Evolutionary conservation across 2,888 invertebrate species (phyloP).

Genomic region (Neria commutata): DNA sequence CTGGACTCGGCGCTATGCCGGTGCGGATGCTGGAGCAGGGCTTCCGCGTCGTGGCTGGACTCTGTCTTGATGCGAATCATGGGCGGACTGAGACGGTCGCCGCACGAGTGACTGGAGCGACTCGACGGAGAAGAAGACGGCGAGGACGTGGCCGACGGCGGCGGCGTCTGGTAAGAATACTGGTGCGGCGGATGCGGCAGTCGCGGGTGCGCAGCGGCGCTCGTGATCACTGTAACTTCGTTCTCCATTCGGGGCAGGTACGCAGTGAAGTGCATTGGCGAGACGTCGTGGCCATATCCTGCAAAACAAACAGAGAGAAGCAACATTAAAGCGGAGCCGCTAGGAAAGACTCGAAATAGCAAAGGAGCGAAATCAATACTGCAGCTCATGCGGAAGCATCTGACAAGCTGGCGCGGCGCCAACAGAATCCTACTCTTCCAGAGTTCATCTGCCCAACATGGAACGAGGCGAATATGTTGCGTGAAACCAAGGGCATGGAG

Average conservation of each 20-base stretch:
- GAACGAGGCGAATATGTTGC: background rate
- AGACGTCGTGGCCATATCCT: slow-evolving; percentile 81
- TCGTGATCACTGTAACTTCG: slow-evolving; percentile 65
- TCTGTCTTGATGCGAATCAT: slow-evolving; percentile 57
- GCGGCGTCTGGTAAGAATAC: slow-evolving; percentile 57
- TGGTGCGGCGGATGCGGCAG: slow-evolving; percentile 37
- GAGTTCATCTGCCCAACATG: background rate
- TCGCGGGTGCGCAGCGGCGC: slow-evolving; percentile 13
- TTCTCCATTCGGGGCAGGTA: slow-evolving; percentile 71
- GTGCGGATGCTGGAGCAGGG: slow-evolving; percentile 19
- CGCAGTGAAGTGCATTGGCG: slow-evolving; percentile 77
- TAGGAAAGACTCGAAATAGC: background rate
- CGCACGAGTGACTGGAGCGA: slow-evolving; percentile 39
- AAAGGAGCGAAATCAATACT: slow-evolving; percentile 5
- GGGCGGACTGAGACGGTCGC: slow-evolving; percentile 56
- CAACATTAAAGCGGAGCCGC: background rate
- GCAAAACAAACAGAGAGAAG: slow-evolving; percentile 40
- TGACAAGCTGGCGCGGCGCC: slow-evolving; percentile 4
- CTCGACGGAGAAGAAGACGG: slow-evolving; percentile 60
- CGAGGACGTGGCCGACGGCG: slow-evolving; percentile 60
- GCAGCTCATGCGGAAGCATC: background rate
- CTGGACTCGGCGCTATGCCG: slow-evolving; percentile 21
- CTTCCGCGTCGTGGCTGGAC: slow-evolving; percentile 24
- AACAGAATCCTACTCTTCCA: background rate
- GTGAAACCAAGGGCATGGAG: background rate